A percentile compares a stretch with the other conserved stretches of the same genome.
Evolutionary conservation across 2,113 vertebrate genomes (phyloP).

Genomic region (Dipodomys merriami): DNA sequence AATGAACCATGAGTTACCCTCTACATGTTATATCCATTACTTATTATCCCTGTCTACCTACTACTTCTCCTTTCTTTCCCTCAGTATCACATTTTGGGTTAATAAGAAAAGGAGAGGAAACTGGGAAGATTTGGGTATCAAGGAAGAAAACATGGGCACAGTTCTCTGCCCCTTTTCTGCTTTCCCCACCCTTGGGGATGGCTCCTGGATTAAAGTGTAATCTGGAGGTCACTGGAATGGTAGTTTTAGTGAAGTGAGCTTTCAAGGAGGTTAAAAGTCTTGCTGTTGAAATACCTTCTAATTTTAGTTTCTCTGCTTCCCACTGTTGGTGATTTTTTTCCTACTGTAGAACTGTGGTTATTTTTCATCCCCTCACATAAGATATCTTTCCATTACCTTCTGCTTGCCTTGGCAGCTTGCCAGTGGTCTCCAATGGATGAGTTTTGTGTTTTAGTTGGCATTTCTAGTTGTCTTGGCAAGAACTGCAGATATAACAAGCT

Average conservation of each 20-base stretch:
- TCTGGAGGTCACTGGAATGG: not conserved
- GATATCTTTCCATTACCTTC: not conserved
- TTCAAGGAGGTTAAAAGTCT: not conserved
- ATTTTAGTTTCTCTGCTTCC: not conserved
- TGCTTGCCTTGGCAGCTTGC: not conserved
- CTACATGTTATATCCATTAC: too few relatives aligned
- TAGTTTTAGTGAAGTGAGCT: not conserved
- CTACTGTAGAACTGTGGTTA: not conserved
- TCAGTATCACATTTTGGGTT: not conserved
- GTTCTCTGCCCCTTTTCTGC: not conserved
- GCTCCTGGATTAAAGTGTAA: not conserved
- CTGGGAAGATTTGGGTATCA: not conserved
- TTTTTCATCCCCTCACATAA: not conserved
- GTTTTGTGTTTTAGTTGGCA: not conserved
- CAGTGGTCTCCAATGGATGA: not conserved
- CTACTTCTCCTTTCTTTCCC: too few relatives aligned
- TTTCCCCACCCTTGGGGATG: not conserved
- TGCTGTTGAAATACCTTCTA: not conserved
- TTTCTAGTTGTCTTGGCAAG: conserved; percentile 20
- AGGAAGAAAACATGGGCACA: not conserved
- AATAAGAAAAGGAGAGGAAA: not conserved
- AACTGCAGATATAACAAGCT: not conserved
- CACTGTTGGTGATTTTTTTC: not conserved
- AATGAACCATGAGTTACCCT: too few relatives aligned
- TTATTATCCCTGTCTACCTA: too few relatives aligned